Evolutionary conservation across 2,888 invertebrate species (phyloP).

Genomic region (Scaptodrosophila latifasciaeformis): DNA sequence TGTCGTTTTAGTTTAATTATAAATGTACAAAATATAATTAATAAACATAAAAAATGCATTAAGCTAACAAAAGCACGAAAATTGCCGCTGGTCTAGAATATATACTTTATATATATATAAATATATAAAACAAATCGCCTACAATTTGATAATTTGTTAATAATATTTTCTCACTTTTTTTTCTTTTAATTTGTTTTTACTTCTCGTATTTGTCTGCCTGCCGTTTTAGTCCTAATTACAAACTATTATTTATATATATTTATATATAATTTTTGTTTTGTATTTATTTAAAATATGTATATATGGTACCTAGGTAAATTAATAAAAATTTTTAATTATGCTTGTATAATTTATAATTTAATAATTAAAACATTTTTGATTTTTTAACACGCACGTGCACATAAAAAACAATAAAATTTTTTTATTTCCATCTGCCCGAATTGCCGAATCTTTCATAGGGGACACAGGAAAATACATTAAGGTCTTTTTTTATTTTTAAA

Average conservation of each 20-base stretch:
- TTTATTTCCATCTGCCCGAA: no score
- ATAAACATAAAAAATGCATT: conserved; percentile 60
- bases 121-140: conserved; percentile 21
- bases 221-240: conserved; percentile 48
- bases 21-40: conserved; percentile 64
- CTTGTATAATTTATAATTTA: no score
- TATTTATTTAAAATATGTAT: background rate
- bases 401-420: background rate
- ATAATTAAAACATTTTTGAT: no score
- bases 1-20: conserved; percentile 34
- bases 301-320: no score
- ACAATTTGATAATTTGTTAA: conserved; percentile 51
- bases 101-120: no score
- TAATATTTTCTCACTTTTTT: conserved; percentile 14
- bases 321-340: no score
- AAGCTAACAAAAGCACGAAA: conserved; percentile 56
- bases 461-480: conserved; percentile 40
- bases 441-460: no score
- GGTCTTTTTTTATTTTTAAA: conserved; percentile 21
- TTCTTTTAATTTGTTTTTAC: conserved; percentile 11
- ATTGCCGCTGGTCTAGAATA: conserved; percentile 54
- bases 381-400: no score
- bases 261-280: conserved; percentile 29
- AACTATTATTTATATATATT: conserved; percentile 53
- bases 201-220: conserved; percentile 8